Conservation (phyloP, 2,888 invertebrate species). For the Agrochola lota region DNA sequence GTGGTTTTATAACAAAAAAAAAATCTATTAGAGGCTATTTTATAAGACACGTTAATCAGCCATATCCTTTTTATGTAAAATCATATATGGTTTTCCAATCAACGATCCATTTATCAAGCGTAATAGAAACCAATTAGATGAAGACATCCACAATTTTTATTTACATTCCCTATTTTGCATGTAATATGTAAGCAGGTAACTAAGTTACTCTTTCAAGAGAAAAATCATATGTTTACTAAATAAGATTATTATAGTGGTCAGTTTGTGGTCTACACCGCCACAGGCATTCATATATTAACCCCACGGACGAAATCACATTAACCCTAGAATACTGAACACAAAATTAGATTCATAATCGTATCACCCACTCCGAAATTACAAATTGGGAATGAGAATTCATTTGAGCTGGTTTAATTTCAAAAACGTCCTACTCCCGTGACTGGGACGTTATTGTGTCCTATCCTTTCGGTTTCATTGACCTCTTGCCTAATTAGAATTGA, state of each 20-base stretch:
- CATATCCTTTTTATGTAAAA: neutral
- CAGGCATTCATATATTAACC: constrained; percentile 4
- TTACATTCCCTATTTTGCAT: neutral
- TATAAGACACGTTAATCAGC: neutral
- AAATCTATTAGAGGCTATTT: neutral
- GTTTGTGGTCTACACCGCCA: neutral
- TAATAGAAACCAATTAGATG: neutral
- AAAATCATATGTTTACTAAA: neutral
- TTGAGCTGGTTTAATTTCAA: constrained; percentile 10
- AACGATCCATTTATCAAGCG: constrained; percentile 12
- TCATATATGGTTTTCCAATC: constrained; percentile 1
- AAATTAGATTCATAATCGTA: constrained; percentile 32
- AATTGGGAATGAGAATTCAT: constrained; percentile 13
- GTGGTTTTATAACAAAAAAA: too few relatives aligned
- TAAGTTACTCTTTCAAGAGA: too few relatives aligned
- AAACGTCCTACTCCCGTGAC: constrained; percentile 6
- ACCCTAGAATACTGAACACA: constrained; percentile 26
- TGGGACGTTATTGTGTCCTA: constrained; percentile 13
- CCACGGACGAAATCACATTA: constrained; percentile 21
- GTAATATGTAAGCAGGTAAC: neutral
- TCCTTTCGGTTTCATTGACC: constrained; percentile 35
- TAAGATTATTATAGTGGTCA: neutral
- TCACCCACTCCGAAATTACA: neutral
- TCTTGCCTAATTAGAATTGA: constrained; percentile 52
- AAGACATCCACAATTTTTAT: neutral